Conservation (phyloP, 92 coral and sea anemone genomes). For the Phenganax marumi region DNA sequence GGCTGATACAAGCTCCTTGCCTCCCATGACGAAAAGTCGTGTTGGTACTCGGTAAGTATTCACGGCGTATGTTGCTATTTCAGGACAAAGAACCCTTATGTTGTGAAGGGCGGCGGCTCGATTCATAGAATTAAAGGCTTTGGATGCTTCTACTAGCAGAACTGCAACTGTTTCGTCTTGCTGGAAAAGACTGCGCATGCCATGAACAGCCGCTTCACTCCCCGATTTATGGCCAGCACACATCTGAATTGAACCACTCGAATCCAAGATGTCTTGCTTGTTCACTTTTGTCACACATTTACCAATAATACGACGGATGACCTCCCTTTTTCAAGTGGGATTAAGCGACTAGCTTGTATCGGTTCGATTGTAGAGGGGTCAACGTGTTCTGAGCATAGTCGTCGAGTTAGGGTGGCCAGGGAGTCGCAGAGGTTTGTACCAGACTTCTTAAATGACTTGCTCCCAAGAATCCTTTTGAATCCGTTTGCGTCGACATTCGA, state of each 20-base stretch:
- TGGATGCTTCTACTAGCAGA: slow-evolving; percentile 45
- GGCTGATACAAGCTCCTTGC: slow-evolving; percentile 31
- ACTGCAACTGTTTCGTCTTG: slow-evolving; percentile 43
- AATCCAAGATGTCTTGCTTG: slow-evolving; percentile 9
- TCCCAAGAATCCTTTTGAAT: neutral
- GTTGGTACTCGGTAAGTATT: slow-evolving; percentile 26
- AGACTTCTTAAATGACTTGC: slow-evolving; percentile 34
- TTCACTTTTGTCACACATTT: slow-evolving; percentile 28
- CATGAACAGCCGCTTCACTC: slow-evolving; percentile 47
- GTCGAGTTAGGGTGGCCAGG: slow-evolving; percentile 23
- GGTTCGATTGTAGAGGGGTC: slow-evolving; percentile 22
- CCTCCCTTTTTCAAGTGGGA: slow-evolving; percentile 56
- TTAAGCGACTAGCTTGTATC: slow-evolving; percentile 8
- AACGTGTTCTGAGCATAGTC: slow-evolving; percentile 22
- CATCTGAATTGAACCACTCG: slow-evolving; percentile 37
- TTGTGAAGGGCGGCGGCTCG: slow-evolving; percentile 53
- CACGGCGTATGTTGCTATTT: slow-evolving; percentile 28
- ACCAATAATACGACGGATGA: slow-evolving; percentile 21
- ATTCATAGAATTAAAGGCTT: slow-evolving; percentile 55
- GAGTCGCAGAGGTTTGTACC: slow-evolving; percentile 33
- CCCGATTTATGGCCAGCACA: slow-evolving; percentile 31
- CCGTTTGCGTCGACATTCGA: slow-evolving; percentile 38
- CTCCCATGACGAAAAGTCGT: slow-evolving; percentile 42
- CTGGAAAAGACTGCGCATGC: slow-evolving; percentile 37
- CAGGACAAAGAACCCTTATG: slow-evolving; percentile 43